Percentiles rank a stretch among this genome's conserved stretches.
phyloP scores from a whole-genome alignment of 2,113 vertebrate species.

The Tringa solitaria region DNA sequence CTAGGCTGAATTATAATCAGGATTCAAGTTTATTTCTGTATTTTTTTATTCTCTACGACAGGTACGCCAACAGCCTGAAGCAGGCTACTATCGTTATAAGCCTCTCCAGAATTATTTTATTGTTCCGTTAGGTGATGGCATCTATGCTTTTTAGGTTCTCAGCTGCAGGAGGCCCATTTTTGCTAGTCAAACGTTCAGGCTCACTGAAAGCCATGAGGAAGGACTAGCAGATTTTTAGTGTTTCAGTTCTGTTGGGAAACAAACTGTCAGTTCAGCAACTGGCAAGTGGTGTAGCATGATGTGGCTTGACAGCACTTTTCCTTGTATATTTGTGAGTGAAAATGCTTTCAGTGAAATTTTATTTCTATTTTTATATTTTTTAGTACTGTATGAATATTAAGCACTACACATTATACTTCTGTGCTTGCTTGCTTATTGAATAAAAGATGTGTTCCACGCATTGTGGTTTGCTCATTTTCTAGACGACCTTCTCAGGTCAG shows the following conservation, averaged over 20 bases:
- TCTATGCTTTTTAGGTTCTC: neutral
- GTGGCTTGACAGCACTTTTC: conserved; percentile 64
- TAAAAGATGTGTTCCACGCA: conserved; percentile 70
- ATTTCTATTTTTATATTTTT: conserved; percentile 81
- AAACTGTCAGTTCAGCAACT: conserved; percentile 7
- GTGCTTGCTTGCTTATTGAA: conserved; percentile 75
- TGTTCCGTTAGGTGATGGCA: neutral
- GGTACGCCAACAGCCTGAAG: neutral
- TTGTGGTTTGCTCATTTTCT: conserved; percentile 5
- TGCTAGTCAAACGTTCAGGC: neutral
- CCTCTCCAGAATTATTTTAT: neutral
- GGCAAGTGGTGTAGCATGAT: conserved; percentile 40
- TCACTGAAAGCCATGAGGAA: neutral
- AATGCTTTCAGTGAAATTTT: conserved; percentile 74
- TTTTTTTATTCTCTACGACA: neutral
- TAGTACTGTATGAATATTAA: conserved; percentile 68
- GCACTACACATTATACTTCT: conserved; percentile 51
- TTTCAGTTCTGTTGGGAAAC: conserved; percentile 4
- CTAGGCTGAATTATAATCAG: neutral
- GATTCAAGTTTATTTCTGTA: neutral
- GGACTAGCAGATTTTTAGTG: neutral
- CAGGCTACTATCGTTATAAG: neutral
- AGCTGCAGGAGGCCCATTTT: neutral
- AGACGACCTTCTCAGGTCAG: neutral
- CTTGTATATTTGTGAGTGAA: conserved; percentile 66